phyloP scores from a whole-genome alignment of 2,888 invertebrate species.

The Drosophila trichaetosa region DNA sequence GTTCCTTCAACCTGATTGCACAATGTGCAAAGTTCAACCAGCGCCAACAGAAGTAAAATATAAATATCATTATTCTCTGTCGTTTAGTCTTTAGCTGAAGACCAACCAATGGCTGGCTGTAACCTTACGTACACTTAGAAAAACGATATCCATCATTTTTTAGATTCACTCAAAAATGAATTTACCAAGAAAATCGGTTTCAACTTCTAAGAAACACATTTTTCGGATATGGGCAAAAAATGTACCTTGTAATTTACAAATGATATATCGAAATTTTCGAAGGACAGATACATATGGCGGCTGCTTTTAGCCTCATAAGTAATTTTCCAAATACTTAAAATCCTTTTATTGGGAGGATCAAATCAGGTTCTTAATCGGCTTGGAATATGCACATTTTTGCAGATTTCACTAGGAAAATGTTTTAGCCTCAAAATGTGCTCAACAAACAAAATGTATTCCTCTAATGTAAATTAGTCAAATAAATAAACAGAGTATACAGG shows the following conservation, averaged over 20 bases:
- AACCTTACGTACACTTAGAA: background rate
- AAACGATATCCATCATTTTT: background rate
- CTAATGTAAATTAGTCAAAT: background rate
- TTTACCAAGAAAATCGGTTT: background rate
- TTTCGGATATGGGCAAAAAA: too few species aligned
- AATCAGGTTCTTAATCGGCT: background rate
- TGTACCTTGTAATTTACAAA: background rate
- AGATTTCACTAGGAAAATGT: background rate
- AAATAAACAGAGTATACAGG: background rate
- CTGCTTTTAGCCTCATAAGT: too few species aligned
- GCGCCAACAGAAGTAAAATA: constrained; percentile 6
- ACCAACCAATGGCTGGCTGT: background rate
- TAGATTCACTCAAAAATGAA: background rate
- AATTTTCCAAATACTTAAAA: too few species aligned
- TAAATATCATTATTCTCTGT: constrained; percentile 15
- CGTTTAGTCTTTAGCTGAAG: background rate
- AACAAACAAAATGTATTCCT: background rate
- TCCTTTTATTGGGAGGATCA: background rate
- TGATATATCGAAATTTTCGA: background rate
- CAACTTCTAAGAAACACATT: background rate
- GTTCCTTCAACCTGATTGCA: constrained; percentile 6
- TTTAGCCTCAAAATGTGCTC: too few species aligned
- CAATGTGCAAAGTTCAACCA: constrained; percentile 6
- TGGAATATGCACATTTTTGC: background rate
- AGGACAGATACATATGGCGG: too few species aligned